Evolutionary conservation across 1,140 invertebrate species (phyloP).

Genomic region (Caenorhabditis inopinata): DNA sequence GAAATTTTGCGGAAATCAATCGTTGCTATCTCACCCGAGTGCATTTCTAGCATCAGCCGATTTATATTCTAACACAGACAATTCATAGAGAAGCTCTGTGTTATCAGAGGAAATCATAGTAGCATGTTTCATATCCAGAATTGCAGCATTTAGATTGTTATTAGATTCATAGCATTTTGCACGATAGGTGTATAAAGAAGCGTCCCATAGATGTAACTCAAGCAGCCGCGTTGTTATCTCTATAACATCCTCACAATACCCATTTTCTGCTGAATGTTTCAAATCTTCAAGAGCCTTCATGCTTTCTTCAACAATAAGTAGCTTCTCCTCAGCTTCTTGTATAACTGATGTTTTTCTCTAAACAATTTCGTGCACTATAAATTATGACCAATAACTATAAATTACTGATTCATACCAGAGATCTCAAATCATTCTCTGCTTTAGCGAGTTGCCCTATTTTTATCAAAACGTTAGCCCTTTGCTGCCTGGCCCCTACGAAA

Average conservation of each 20-base stretch:
- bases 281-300: neutral
- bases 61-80: constrained; percentile 82
- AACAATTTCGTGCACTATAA: constrained; percentile 78
- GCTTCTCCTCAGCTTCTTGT: neutral
- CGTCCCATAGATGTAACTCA: constrained; percentile 76
- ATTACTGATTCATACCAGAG: no score
- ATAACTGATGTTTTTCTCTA: no score
- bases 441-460: constrained; percentile 74
- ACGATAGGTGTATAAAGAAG: constrained; percentile 78
- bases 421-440: constrained; percentile 75
- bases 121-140: constrained; percentile 83
- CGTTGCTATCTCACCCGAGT: constrained; percentile 77
- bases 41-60: constrained; percentile 87
- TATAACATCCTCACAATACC: constrained; percentile 75
- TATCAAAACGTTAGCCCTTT: constrained; percentile 77
- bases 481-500: constrained; percentile 83
- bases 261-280: constrained; percentile 53
- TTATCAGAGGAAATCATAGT: constrained; percentile 88
- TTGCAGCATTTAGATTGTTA: constrained; percentile 82
- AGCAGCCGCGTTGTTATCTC: constrained; percentile 68
- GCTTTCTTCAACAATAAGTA: neutral
- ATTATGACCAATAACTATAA: no score
- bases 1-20: constrained; percentile 68
- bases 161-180: constrained; percentile 79
- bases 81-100: constrained; percentile 81